Base-by-base conservation (phyloP, 2,113 vertebrate genomes). In the Spheniscus mendiculus region DNA sequence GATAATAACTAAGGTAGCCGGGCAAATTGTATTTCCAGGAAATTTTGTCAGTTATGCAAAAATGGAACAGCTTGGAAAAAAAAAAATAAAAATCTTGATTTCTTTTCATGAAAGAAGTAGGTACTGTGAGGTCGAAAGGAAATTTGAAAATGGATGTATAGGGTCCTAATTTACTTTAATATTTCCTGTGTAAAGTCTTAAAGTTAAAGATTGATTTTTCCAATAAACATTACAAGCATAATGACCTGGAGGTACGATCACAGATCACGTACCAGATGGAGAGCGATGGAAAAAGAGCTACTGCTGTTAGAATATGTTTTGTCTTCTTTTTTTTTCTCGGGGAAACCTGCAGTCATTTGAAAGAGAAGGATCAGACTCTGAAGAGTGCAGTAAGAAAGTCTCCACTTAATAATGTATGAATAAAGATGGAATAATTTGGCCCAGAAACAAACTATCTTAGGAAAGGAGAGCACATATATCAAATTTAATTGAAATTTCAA, bases 181-280 rank as follows among this genome's bases (percentile, higher is more conserved):
- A 95, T 95, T 97, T 97, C 94, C 95, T 97, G 96, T 94, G 91
- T 65, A 87, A 94, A 92, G 69, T 63, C 89, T 87, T 97, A 58
- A 91, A 96, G 94, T 98, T 96, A 97, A 96, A 96, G 91, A 96
- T 96, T 97, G 87, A 97, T 97, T 95, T 90, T 95, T 94, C 84
- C 95, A 95, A 93, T 95, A 95, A 97, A 83, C 92, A 83, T 88
- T 95, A 90, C 76, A 82, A 78, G 50, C 47, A 13, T 93, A 94
- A 93, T 89, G 78, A 83, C 96, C 91, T 66, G 78, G 71, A 97
- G 84, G 81, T 95, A 95, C 72, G 88, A 94, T 91, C 91, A 83
- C 74, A 90, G 92, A 90, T 91, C 92, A 87, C 10, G 13, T 92
- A 95, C n/a, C 73, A 94, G 67, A 93, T 93, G 85, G 89, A 88